These are phyloP conservation scores for Vandiemenella viatica DNA, from an alignment of 2,888 invertebrate genomes.

Conservation along the genomic window DNA sequence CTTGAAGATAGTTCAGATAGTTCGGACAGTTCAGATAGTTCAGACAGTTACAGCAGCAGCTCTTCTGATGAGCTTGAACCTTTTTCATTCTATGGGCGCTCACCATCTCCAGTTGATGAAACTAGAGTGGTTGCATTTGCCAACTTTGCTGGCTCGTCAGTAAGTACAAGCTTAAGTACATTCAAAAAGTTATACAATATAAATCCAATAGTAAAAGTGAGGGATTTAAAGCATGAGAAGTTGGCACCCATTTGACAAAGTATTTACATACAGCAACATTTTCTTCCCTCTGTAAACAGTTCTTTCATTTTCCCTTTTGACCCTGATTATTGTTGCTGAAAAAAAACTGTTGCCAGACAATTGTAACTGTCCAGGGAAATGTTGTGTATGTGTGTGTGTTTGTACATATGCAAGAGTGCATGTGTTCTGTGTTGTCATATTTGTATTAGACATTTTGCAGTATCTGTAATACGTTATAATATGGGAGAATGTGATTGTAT, in stretches of 20 bases:
- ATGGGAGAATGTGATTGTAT: too few relatives aligned
- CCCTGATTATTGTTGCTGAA: neutral
- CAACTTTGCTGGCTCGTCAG: slow-evolving; percentile 35
- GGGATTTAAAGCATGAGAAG: slow-evolving; percentile 24
- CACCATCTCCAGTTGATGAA: slow-evolving; percentile 29
- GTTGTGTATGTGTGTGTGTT: neutral
- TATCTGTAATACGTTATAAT: neutral
- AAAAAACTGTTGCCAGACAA: neutral
- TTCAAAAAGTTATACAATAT: slow-evolving; percentile 37
- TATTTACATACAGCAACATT: neutral
- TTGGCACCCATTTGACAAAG: neutral
- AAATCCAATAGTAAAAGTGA: slow-evolving; percentile 32
- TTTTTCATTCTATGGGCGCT: slow-evolving; percentile 37
- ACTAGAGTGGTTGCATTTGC: slow-evolving; percentile 35
- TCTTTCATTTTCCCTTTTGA: neutral
- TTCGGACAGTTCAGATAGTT: neutral
- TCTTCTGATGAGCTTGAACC: too few relatives aligned
- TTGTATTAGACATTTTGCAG: neutral
- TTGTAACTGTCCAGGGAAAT: neutral
- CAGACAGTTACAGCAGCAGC: too few relatives aligned
- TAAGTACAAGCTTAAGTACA: slow-evolving; percentile 34
- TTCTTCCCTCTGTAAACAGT: neutral
- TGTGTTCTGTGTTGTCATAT: neutral
- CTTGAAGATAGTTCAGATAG: slow-evolving; percentile 1
- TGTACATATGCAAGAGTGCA: neutral